phyloP scores from a whole-genome alignment of 2,113 vertebrate genomes.

The Erythrolamprus reginae region DNA sequence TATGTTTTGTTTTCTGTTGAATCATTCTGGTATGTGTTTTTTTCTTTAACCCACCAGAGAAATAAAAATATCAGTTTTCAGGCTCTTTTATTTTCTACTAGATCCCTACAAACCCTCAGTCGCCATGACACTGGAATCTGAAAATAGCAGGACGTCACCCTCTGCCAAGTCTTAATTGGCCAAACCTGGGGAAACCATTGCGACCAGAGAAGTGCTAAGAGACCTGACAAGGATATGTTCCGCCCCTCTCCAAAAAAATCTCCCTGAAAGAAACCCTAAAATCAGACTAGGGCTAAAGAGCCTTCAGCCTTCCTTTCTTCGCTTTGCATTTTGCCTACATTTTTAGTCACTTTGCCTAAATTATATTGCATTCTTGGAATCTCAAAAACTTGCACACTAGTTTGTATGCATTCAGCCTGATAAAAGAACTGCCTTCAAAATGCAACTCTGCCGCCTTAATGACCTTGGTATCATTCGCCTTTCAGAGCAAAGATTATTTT shows the following conservation, averaged over 20 bases:
- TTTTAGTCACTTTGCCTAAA: neutral
- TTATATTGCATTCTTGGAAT: neutral
- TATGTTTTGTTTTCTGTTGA: too few relatives aligned
- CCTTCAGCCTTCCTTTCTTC: too few relatives aligned
- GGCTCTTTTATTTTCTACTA: fast-evolving
- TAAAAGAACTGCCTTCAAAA: too few relatives aligned
- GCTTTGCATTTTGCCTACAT: neutral
- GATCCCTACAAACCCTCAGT: fast-evolving
- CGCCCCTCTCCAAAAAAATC: neutral
- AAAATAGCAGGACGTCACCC: slow-evolving; percentile 43
- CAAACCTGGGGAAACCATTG: slow-evolving; percentile 19
- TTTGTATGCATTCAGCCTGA: too few relatives aligned
- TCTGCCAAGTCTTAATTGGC: slow-evolving; percentile 46
- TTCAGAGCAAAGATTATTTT: too few relatives aligned
- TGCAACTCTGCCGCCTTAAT: too few relatives aligned
- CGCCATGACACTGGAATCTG: slow-evolving; percentile 49
- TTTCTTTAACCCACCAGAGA: too few relatives aligned
- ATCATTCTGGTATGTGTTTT: too few relatives aligned
- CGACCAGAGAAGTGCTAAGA: neutral
- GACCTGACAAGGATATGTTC: neutral
- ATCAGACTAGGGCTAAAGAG: neutral
- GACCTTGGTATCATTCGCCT: too few relatives aligned
- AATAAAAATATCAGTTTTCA: too few relatives aligned
- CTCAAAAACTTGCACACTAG: too few relatives aligned
- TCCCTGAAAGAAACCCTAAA: too few relatives aligned